A percentile compares a stretch with the other conserved stretches of the same genome.
Conservation (phyloP, 2,888 invertebrate genomes). For the Pimpla rufipes region DNA sequence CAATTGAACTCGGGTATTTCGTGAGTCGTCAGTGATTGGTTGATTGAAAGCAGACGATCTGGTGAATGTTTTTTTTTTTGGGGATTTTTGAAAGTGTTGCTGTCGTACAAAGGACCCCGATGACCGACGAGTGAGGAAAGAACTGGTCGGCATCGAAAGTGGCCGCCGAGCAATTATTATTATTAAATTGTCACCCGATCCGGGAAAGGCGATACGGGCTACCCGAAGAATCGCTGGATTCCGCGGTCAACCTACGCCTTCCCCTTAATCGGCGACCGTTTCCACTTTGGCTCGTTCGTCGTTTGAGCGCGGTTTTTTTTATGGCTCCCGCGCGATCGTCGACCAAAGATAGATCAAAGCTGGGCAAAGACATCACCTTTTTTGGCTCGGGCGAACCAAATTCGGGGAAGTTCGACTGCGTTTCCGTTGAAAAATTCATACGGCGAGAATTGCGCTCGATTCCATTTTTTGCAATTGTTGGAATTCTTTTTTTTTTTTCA, state of each 20-base stretch:
- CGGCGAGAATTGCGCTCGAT: background rate
- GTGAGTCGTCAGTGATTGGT: background rate
- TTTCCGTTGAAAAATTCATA: background rate
- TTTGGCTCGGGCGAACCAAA: background rate
- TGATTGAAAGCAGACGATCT: background rate
- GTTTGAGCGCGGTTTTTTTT: background rate
- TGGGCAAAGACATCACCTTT: background rate
- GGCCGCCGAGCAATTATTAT: constrained; percentile 24
- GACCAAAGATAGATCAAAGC: background rate
- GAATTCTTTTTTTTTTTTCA: background rate
- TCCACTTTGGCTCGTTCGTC: background rate
- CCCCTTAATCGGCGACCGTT: background rate
- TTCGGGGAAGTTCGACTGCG: background rate
- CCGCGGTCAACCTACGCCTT: constrained; percentile 26
- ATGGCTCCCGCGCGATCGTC: background rate
- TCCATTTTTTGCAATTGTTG: background rate
- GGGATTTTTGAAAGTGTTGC: background rate
- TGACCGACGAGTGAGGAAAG: background rate
- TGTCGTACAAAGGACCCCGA: background rate
- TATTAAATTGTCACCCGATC: constrained; percentile 50
- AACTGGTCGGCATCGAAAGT: constrained; percentile 25
- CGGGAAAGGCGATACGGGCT: constrained; percentile 45
- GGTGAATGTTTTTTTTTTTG: background rate
- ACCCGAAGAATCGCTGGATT: constrained; percentile 10
- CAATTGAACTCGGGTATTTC: constrained; percentile 7